Evolutionary conservation across 1,140 invertebrate species (phyloP).

Genomic region (Nylanderia fulva): DNA sequence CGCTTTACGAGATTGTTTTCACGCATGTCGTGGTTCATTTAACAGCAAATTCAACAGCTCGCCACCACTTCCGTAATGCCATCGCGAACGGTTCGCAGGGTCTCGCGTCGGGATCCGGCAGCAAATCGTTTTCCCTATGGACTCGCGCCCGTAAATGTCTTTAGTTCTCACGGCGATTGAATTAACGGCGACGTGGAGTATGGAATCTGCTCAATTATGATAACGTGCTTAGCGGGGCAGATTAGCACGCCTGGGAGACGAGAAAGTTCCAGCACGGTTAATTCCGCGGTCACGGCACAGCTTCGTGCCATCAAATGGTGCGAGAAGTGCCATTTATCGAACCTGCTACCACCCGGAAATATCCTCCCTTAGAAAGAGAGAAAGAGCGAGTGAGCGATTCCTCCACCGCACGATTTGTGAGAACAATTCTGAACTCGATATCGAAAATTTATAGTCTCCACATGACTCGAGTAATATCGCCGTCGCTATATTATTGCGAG

Average conservation of each 20-base stretch:
- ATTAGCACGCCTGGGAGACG: slow-evolving; percentile 30
- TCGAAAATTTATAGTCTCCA: slow-evolving; percentile 18
- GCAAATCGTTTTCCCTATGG: slow-evolving; percentile 11
- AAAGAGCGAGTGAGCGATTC: not conserved
- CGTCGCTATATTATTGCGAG: not conserved
- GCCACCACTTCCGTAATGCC: not conserved
- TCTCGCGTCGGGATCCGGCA: not conserved
- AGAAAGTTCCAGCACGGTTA: slow-evolving; percentile 44
- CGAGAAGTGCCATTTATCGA: slow-evolving; percentile 46
- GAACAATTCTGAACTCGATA: not conserved
- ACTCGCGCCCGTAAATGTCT: slow-evolving; percentile 36
- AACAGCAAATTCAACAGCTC: slow-evolving; percentile 12
- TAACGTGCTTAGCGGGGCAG: slow-evolving; percentile 47
- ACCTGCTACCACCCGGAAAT: slow-evolving; percentile 2
- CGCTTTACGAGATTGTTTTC: not conserved
- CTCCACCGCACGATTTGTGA: slow-evolving; percentile 9
- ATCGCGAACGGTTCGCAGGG: slow-evolving; percentile 15
- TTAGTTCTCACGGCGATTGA: slow-evolving; percentile 42
- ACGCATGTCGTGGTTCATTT: not conserved
- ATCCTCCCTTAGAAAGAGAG: not conserved
- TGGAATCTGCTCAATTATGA: slow-evolving; percentile 59
- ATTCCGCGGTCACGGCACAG: slow-evolving; percentile 36
- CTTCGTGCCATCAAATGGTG: slow-evolving; percentile 16
- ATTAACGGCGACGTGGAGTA: slow-evolving; percentile 43
- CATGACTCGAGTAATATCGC: not conserved